Evolutionary conservation across 2,888 invertebrate genomes (phyloP), one percentile per base, ranked within the genome.

Genomic region (Linhomoeus sp.): DNA sequence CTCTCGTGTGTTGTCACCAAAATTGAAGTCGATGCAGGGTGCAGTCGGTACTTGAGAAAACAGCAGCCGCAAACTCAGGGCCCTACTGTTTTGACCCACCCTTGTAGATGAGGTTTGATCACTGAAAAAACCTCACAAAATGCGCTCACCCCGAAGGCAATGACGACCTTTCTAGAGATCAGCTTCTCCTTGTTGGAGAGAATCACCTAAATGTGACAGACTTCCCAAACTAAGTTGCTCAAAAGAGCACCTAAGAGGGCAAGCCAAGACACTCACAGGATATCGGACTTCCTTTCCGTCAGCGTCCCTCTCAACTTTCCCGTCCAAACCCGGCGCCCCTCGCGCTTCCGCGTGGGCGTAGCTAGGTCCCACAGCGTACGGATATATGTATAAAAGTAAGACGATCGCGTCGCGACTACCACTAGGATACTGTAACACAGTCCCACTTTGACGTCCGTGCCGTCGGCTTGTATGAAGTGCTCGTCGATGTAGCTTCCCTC

Each of bases 381-480:
- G n/a, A n/a, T 25, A 97, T 92, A 81, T 81, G 67, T n/a, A n/a
- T n/a, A n/a, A n/a, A n/a, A n/a, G n/a, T n/a, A n/a, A n/a, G n/a
- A n/a, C n/a, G n/a, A n/a, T n/a, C n/a, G n/a, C n/a, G n/a, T 35
- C 12, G 20, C 19, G 25, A 38, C 40, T 20, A n/a, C 36, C 19
- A n/a, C 29, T 45, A 48, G 22, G n/a, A n/a, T n/a, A n/a, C n/a
- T n/a, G n/a, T n/a, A n/a, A n/a, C n/a, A n/a, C n/a, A n/a, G n/a
- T n/a, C 50, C 50, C 56, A 75, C 76, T 68, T 78, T 78, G 2
- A 78, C 76, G 67, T 78, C 77, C 5, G 77, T 76, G 5, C 97
- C 97, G 75, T 97, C 97, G 36, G 97, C 97, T 7, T 94, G 94
- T 90, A 99, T 97, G 69, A 99, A 99, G 70, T 99, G 94, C 74